Evolutionary conservation across 2,888 invertebrate genomes (phyloP), one percentile per base, ranked within the genome.

Genomic region (Oxycera nigricornis): DNA sequence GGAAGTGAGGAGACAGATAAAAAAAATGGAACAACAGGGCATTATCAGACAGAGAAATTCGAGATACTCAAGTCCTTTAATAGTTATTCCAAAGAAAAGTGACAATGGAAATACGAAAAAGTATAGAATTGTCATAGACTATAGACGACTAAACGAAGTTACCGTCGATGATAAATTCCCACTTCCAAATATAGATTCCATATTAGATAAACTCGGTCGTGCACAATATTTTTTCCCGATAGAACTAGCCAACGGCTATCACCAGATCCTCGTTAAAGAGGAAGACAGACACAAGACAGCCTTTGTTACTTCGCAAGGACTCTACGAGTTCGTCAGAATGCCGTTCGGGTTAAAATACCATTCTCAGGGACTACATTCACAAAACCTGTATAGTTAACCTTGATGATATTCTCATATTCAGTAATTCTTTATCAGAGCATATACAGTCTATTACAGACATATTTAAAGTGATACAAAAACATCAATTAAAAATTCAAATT

Each of bases 201-300:
- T 74, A 11, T 22, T 68, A 77, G 74, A 73, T 50, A 74, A 73
- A 55, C 6, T 75, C n/a, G 73, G 73, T 1, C 61, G 57, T 31
- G 74, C 77, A 2, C 74, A 76, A 30, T 77, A 77, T 57, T 77
- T 77, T 11, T 72, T 72, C 3, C 70, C 77, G 0, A 11, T 76
- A 22, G 76, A 77, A n/a, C 39, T 78, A 9, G 74, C 74, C 14
- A 77, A 76, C 70, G 74, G 74, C 14, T 67, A 75, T 24, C 73
- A 75, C 30, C 73, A 73, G 28, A 59, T 75, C 22, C 22, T 75
- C 11, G 31, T 73, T 28, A 50, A 39, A 28, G 72, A 76, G 68
- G 30, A 76, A n/a, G n/a, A n/a, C n/a, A n/a, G n/a, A n/a, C n/a
- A n/a, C n/a, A 75, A 77, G 68, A 75, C 74, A 1, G 75, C 75